These are phyloP conservation scores for Nymphalis c-album DNA, from an alignment of 2,888 invertebrate genomes.

Conservation along the genomic window DNA sequence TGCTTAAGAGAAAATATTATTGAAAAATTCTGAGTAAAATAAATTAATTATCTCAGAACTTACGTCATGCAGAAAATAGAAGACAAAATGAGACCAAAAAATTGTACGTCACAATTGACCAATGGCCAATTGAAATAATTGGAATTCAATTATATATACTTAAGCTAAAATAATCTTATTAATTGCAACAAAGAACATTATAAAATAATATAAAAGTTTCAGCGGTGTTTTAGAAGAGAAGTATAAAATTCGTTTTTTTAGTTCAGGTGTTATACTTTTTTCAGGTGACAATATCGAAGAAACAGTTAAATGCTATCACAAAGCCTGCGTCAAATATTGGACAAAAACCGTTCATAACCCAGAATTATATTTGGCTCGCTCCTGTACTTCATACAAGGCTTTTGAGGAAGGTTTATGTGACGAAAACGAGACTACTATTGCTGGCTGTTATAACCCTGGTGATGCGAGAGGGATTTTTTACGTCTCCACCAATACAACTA, in stretches of 20 bases:
- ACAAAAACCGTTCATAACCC: conserved; percentile 30
- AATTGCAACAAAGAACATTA: too few species aligned
- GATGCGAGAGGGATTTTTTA: conserved; percentile 37
- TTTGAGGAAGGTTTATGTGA: conserved; percentile 15
- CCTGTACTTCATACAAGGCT: conserved; percentile 26
- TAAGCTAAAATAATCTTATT: too few species aligned
- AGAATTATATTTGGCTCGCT: conserved; percentile 29
- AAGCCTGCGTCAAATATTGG: conserved; percentile 38
- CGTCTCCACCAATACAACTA: conserved; percentile 28
- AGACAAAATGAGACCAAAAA: too few species aligned
- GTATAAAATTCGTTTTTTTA: neutral
- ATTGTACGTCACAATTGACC: too few species aligned
- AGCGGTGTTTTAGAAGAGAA: too few species aligned
- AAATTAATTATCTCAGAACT: too few species aligned
- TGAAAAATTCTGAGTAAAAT: too few species aligned
- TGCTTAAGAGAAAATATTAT: too few species aligned
- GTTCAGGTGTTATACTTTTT: neutral
- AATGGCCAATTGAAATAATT: too few species aligned
- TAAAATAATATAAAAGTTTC: too few species aligned
- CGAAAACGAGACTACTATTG: conserved; percentile 26
- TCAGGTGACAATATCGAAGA: conserved; percentile 32
- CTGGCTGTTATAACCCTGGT: conserved; percentile 37
- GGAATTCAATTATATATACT: too few species aligned
- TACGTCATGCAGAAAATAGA: too few species aligned
- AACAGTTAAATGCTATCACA: conserved; percentile 40